Conservation (phyloP, 2,888 invertebrate genomes). For the Timema podura region DNA sequence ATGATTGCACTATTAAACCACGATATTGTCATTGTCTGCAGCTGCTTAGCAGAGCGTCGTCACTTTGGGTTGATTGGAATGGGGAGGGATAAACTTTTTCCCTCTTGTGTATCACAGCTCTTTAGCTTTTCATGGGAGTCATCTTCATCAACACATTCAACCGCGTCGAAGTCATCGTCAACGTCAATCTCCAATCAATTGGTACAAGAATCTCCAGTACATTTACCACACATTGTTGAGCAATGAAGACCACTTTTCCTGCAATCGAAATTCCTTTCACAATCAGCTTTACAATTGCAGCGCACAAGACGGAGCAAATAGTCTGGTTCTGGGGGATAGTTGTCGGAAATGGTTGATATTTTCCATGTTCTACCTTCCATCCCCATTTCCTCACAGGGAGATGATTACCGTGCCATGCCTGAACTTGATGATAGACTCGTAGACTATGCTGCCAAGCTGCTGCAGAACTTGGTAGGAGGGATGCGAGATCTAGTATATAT, state of each 20-base stretch:
- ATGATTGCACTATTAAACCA: slow-evolving; percentile 5
- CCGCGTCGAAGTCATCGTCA: background rate
- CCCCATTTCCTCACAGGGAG: background rate
- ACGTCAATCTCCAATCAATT: background rate
- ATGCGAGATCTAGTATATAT: slow-evolving; percentile 1
- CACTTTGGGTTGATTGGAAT: background rate
- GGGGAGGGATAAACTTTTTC: background rate
- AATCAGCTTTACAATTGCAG: slow-evolving; percentile 6
- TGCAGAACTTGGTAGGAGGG: slow-evolving; percentile 6
- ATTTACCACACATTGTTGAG: slow-evolving; percentile 4
- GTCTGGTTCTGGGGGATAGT: slow-evolving; percentile 3
- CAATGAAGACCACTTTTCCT: background rate
- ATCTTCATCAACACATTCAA: background rate
- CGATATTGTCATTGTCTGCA: background rate
- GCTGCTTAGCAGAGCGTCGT: background rate
- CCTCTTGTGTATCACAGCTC: background rate
- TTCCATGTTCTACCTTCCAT: slow-evolving; percentile 4
- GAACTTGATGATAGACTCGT: slow-evolving; percentile 8
- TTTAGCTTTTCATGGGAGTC: slow-evolving; percentile 6
- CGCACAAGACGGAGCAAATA: slow-evolving; percentile 11
- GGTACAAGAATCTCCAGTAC: background rate
- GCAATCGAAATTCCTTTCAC: slow-evolving; percentile 5
- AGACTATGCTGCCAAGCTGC: slow-evolving; percentile 5
- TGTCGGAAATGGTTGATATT: slow-evolving; percentile 2
- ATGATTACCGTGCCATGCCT: background rate